Conservation (phyloP, 2,113 vertebrate genomes). For the Rhinoptilus africanus region DNA sequence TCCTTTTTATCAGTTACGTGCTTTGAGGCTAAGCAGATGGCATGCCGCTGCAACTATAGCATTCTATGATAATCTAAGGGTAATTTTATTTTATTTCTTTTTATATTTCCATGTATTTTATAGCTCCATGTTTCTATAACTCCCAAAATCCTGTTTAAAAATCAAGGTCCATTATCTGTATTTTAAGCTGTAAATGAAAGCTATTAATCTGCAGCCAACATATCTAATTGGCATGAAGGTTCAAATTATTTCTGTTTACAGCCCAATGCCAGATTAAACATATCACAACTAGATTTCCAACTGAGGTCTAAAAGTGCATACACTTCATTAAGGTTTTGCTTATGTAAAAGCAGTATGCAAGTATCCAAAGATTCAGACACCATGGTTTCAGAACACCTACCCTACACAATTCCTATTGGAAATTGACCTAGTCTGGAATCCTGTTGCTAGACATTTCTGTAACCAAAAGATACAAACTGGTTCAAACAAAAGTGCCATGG, state of each 20-base stretch:
- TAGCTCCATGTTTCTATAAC: background rate
- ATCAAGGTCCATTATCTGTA: background rate
- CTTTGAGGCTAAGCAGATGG: background rate
- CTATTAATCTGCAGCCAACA: background rate
- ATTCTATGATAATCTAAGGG: background rate
- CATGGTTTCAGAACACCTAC: background rate
- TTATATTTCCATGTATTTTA: background rate
- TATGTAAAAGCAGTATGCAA: background rate
- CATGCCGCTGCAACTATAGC: background rate
- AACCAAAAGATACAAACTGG: background rate
- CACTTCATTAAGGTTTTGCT: background rate
- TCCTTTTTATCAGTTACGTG: background rate
- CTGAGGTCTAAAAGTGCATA: background rate
- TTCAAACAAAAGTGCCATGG: background rate
- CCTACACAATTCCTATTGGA: background rate
- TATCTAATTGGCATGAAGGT: background rate
- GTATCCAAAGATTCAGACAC: background rate
- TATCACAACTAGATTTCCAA: background rate
- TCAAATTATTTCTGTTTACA: background rate
- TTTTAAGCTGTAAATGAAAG: background rate
- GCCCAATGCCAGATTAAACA: background rate
- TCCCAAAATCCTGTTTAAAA: background rate
- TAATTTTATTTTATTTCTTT: background rate
- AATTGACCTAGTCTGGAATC: background rate
- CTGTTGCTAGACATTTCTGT: background rate